phyloP scores from a whole-genome alignment of 2,888 invertebrate genomes.

The Adelognathus sp. region DNA sequence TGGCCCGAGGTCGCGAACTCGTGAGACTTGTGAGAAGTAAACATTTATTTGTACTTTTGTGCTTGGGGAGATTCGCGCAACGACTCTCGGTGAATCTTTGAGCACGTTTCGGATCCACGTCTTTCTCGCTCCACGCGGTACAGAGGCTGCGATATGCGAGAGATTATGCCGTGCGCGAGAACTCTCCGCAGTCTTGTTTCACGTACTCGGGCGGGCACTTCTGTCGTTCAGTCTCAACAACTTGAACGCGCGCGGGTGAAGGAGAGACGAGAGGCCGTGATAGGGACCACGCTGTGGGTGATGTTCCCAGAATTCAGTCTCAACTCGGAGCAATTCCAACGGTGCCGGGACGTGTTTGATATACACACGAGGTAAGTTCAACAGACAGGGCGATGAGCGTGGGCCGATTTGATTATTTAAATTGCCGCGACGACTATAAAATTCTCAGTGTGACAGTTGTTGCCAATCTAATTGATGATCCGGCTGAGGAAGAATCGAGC shows the following conservation, averaged over 20 bases:
- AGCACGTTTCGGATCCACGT: conserved; percentile 43
- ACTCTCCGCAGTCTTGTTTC: conserved; percentile 40
- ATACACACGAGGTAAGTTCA: not conserved
- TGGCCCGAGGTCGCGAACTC: conserved; percentile 48
- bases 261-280: conserved; percentile 48
- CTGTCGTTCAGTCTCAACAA: conserved; percentile 33
- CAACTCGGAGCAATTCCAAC: conserved; percentile 24
- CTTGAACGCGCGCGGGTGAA: conserved; percentile 50
- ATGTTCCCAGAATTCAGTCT: conserved; percentile 53
- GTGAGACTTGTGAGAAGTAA: conserved; percentile 43
- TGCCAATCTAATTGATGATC: not conserved
- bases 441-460: not conserved
- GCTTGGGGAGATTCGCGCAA: conserved; percentile 14
- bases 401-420: not conserved
- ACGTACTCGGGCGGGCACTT: conserved; percentile 16
- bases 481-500: too few species aligned
- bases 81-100: conserved; percentile 35
- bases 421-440: not conserved
- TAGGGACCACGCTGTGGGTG: conserved; percentile 44
- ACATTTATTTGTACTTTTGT: not conserved
- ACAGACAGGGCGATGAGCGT: not conserved
- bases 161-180: conserved; percentile 50
- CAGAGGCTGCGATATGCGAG: conserved; percentile 39
- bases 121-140: not conserved
- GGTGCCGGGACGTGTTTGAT: conserved; percentile 16